These are phyloP conservation scores for Noctua fimbriata DNA, from an alignment of 2,888 invertebrate genomes.

Conservation along the genomic window DNA sequence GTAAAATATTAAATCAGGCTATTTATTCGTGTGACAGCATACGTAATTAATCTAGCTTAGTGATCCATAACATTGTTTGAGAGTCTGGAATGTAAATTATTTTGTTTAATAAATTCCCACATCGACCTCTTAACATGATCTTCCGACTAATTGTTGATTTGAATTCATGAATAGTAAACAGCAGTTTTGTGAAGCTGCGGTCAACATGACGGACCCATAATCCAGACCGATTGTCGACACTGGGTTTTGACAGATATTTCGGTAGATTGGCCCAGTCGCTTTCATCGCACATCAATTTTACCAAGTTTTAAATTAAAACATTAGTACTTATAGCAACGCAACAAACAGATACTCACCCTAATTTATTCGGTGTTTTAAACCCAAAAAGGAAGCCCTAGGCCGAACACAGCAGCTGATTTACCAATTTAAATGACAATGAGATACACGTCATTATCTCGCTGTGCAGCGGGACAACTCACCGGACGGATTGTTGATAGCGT, in stretches of 20 bases:
- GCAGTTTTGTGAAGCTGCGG: background rate
- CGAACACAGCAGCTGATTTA: background rate
- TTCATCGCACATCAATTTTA: too few relatives aligned
- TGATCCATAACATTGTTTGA: background rate
- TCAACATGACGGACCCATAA: background rate
- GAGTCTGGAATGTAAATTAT: background rate
- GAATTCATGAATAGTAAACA: too few relatives aligned
- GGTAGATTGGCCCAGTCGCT: background rate
- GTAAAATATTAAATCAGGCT: background rate
- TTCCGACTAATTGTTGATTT: background rate
- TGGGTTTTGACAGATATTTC: background rate
- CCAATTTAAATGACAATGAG: slow-evolving; percentile 37
- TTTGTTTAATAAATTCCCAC: background rate
- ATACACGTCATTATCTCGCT: slow-evolving; percentile 9
- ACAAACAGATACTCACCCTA: background rate
- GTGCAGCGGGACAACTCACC: background rate
- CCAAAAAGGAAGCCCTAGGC: background rate
- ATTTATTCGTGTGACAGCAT: background rate
- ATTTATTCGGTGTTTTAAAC: background rate
- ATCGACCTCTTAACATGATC: background rate
- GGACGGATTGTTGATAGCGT: slow-evolving; percentile 11
- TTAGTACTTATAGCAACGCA: background rate
- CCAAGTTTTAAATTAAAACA: background rate
- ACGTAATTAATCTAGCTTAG: background rate
- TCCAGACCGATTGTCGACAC: background rate